These are phyloP conservation scores for Nematopogon swammerdamellus DNA, from an alignment of 2,888 invertebrate species.

Conservation along the genomic window DNA sequence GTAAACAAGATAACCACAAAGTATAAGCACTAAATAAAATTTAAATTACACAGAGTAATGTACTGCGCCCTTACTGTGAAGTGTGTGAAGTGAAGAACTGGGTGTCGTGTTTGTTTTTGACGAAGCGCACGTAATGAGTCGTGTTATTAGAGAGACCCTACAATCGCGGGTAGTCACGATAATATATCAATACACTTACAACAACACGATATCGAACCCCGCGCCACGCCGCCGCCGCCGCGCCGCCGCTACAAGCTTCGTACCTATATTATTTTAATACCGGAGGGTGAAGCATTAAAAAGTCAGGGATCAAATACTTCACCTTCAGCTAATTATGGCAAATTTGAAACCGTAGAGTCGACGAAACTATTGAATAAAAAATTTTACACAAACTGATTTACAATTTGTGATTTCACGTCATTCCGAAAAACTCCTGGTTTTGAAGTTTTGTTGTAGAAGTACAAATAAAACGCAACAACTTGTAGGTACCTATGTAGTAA, in stretches of 20 bases:
- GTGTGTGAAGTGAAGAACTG: no score
- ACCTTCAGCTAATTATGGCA: conserved; percentile 27
- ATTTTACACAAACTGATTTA: no score
- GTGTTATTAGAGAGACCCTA: conserved; percentile 33
- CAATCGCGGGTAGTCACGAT: conserved; percentile 47
- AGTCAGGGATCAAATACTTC: conserved; percentile 58
- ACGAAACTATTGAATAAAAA: no score
- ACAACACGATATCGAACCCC: not conserved
- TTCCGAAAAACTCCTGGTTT: no score
- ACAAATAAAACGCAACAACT: no score
- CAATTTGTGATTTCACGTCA: no score
- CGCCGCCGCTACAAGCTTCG: not conserved
- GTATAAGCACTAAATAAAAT: no score
- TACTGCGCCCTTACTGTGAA: no score
- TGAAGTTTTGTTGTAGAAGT: no score
- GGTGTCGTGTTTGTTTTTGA: not conserved
- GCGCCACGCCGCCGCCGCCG: not conserved
- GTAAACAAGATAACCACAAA: no score
- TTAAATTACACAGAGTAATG: no score
- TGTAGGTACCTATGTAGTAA: no score
- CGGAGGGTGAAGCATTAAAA: conserved; percentile 54
- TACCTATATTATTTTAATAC: conserved; percentile 49
- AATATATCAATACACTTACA: conserved; percentile 42
- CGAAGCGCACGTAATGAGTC: conserved; percentile 1
- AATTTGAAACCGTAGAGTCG: conserved; percentile 22